Evolutionary conservation across 2,113 vertebrate species (phyloP), one percentile per base, ranked within the genome.

Genomic region (Chrysemys picta): DNA sequence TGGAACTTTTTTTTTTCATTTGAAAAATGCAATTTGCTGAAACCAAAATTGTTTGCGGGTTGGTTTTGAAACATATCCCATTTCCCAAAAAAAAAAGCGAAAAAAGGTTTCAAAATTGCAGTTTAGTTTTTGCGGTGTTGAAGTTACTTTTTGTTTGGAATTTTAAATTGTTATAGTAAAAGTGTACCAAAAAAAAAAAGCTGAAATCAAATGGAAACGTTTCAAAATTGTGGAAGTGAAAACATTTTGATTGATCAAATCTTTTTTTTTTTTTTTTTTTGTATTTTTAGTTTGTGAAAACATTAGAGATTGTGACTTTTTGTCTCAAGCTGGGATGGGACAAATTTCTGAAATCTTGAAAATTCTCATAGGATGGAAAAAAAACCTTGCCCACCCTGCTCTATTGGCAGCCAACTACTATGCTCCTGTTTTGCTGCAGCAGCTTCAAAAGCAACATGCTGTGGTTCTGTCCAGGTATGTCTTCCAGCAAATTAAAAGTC

Each of bases 331-430:
- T 89, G 76, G 85, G 89, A 96, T 65, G 29, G 59, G 29, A 62
- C 59, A 35, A 65, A 19, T 65, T 65, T 35, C 31, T 35, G 31
- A 97, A 97, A 65, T 13, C 87, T 56, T 95, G 57, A 83, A 76
- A 38, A 76, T 76, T 76, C 38, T 76, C n/a, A 45, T 12, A 76
- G 90, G 50, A 49, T 54, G 90, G 93, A 75, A 93, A 96, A 96
- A 96, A 96, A 59, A 42, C 19, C 1, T 78, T 97, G 96, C 95
- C 95, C 96, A 90, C 79, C 89, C 93, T 95, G 65, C 84, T 92
- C 79, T 75, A 92, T 76, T 89, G 94, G 89, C 88, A 96, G 94
- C 95, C 83, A 83, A 52, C 84, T 45, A 24, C 22, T 52, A 1
- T 75, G 82, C 89, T 94, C 96, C 88, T 92, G 75, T 94, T 92